phyloP scores from a whole-genome alignment of 2,113 vertebrate species.

The Myotis brandtii region DNA sequence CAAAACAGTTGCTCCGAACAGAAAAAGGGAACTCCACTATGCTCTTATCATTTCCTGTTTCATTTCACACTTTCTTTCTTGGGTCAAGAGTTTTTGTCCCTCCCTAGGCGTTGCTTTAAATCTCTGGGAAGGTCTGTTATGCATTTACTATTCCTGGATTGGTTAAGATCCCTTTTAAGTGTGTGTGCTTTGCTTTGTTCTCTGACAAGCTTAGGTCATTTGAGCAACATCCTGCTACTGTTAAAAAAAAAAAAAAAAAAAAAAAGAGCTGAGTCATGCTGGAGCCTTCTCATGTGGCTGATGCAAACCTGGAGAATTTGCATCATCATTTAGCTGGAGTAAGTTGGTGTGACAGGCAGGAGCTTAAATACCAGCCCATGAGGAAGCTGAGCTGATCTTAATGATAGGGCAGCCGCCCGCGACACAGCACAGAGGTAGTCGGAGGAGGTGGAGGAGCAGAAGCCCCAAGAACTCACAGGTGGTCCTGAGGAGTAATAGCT shows the following conservation, averaged over 20 bases:
- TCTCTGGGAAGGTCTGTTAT: slow-evolving; percentile 71
- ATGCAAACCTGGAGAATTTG: slow-evolving; percentile 93
- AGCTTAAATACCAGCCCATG: slow-evolving; percentile 87
- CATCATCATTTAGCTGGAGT: slow-evolving; percentile 89
- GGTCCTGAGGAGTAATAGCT: slow-evolving; percentile 70
- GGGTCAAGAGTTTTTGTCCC: slow-evolving; percentile 71
- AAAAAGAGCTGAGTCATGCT: slow-evolving; percentile 88
- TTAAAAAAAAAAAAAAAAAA: background rate
- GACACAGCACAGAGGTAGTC: background rate
- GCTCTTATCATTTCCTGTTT: slow-evolving; percentile 78
- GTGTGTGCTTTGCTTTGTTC: slow-evolving; percentile 83
- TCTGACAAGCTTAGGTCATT: slow-evolving; percentile 78
- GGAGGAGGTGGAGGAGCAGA: background rate
- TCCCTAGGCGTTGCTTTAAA: slow-evolving; percentile 69
- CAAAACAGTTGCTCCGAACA: background rate
- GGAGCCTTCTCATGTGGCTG: slow-evolving; percentile 86
- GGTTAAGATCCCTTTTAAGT: slow-evolving; percentile 70
- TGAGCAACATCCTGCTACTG: slow-evolving; percentile 83
- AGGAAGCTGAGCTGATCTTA: slow-evolving; percentile 87
- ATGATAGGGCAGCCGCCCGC: slow-evolving; percentile 81
- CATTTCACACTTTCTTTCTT: slow-evolving; percentile 75
- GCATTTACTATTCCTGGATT: slow-evolving; percentile 66
- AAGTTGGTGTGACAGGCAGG: slow-evolving; percentile 88
- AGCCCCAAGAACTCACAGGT: slow-evolving; percentile 80
- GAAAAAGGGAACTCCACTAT: slow-evolving; percentile 42